Evolutionary conservation across 1,140 invertebrate species (phyloP).

Genomic region (Drosophila takahashii): DNA sequence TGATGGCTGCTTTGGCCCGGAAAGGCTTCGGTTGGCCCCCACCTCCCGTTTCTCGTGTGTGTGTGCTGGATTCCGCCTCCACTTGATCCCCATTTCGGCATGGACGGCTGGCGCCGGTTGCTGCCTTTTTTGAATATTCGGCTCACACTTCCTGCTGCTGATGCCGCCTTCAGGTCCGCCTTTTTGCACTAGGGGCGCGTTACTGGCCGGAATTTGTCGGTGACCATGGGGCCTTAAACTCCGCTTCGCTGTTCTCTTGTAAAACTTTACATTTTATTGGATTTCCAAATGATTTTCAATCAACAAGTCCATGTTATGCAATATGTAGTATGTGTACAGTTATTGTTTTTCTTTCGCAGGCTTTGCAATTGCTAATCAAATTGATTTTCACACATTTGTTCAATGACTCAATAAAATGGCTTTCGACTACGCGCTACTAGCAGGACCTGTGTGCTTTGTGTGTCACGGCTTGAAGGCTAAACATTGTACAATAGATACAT

Average conservation of each 20-base stretch:
- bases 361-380: constrained; percentile 41
- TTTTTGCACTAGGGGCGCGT: constrained; percentile 37
- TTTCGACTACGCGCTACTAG: constrained; percentile 31
- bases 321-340: constrained; percentile 61
- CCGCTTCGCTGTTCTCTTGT: constrained; percentile 32
- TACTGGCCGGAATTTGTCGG: constrained; percentile 47
- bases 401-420: constrained; percentile 33
- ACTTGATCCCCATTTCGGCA: constrained; percentile 39
- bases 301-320: constrained; percentile 77
- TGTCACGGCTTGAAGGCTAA: constrained; percentile 41
- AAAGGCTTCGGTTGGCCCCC: constrained; percentile 22
- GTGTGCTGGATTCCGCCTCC: constrained; percentile 23
- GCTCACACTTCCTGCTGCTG: constrained; percentile 23
- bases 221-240: constrained; percentile 45
- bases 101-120: constrained; percentile 43
- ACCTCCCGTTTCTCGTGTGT: constrained; percentile 1
- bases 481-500: constrained; percentile 51
- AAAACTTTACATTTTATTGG: constrained; percentile 75
- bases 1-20: constrained; percentile 55
- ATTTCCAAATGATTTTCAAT: constrained; percentile 81
- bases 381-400: constrained; percentile 28
- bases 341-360: constrained; percentile 49
- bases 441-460: constrained; percentile 44
- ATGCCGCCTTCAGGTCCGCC: constrained; percentile 20
- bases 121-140: constrained; percentile 62